A percentile compares a stretch with the other conserved stretches of the same genome.
Evolutionary conservation across 2,113 vertebrate genomes (phyloP).

Genomic region (Galemys pyrenaicus): DNA sequence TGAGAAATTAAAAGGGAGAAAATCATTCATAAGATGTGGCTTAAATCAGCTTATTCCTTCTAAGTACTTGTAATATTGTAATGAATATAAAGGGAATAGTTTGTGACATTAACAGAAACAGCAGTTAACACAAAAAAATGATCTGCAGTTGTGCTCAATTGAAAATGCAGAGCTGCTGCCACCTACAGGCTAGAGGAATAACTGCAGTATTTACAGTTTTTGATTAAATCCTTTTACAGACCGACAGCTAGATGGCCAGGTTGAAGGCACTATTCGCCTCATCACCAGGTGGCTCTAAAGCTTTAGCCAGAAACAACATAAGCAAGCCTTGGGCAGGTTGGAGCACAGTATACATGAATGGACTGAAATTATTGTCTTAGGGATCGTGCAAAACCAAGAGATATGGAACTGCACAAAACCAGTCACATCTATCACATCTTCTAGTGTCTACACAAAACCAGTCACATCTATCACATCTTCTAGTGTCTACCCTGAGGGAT

Average conservation of each 20-base stretch:
- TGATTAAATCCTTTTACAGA: not conserved
- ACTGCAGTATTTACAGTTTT: conserved; percentile 53
- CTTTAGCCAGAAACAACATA: not conserved
- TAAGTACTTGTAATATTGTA: not conserved
- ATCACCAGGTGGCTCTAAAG: conserved; percentile 37
- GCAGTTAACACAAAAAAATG: not conserved
- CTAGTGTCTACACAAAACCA: not conserved
- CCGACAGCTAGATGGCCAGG: too few species aligned
- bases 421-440: not conserved
- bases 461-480: not conserved
- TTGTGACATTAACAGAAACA: not conserved
- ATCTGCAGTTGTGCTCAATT: not conserved
- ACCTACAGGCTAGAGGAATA: conserved; percentile 78
- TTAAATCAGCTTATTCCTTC: conserved; percentile 15
- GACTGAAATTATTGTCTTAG: too few species aligned
- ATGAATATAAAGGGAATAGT: not conserved
- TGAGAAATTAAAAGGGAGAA: not conserved
- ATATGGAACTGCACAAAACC: not conserved
- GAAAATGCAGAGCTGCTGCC: conserved; percentile 76
- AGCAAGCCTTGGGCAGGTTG: not conserved
- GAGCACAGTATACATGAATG: not conserved
- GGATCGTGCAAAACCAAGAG: not conserved
- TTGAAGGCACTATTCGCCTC: not conserved
- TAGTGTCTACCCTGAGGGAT: not conserved
- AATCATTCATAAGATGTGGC: not conserved